Evolutionary conservation across 1,140 invertebrate genomes (phyloP), one percentile per base, ranked within the genome.

Genomic region (Drosophila saltans): DNA sequence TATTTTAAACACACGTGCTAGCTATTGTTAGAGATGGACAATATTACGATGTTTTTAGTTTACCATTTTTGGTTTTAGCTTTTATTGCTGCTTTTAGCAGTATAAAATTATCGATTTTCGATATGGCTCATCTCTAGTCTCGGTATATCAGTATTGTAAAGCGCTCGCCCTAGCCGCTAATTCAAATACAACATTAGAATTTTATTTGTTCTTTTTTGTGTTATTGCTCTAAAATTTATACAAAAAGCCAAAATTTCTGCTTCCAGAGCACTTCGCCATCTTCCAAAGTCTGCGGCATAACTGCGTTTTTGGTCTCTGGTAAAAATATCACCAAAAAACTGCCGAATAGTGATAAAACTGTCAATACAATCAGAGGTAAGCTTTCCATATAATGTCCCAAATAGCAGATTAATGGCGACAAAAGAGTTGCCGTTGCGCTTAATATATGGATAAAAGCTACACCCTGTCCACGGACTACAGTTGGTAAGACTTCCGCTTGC

Each of bases 401-500:
- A 86, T 97, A 96, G 8, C 97, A 95, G 3, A 98, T 95, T 78
- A 96, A 96, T 0, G 97, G 96, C 0, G 96, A 95, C 0, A 97
- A 81, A 56, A 97, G 96, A 28, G 95, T 96, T 2, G 96, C 96
- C 0, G 96, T 94, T 78, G 97, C 97, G 33, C 97, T 97, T 93
- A 96, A 95, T 60, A 97, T 96, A 78, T 97, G 96, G 48, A 97
- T 96, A 0, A 97, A 91, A 7, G 96, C 95, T 0, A 97, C 94
- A 0, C 97, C 97, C 92, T 97, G 96, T 0, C 96, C 97, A 55
- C 97, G 91, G 0, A 98, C 95, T 0, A 97, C 97, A 0, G 97
- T 98, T 1, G 97, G 97, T 4, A 98, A 88, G 0, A 98, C 92
- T 91, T 98, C 97, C 0, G 97, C 96, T 0, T 96, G 96, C 92